Evolutionary conservation across 2,888 invertebrate genomes (phyloP), one percentile per base, ranked within the genome.

Genomic region (Perizoma flavofasciatum): DNA sequence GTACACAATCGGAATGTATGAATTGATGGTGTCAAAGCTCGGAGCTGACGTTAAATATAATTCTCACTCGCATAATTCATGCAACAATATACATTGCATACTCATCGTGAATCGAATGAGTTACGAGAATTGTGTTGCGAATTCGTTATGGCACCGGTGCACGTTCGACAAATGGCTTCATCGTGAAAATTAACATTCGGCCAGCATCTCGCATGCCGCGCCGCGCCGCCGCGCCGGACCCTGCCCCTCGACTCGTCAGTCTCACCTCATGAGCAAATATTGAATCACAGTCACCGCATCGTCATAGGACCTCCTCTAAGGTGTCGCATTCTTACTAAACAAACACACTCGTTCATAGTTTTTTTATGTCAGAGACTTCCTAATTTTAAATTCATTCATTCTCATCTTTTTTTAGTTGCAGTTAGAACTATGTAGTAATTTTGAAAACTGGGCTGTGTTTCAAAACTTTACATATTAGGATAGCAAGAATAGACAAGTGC

Each of bases 171-270:
- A 85, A 90, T 89, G 88, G 85, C 88, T 88, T 86, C 87, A 89
- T 89, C 83, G 89, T 85, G 82, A 74, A 86, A 85, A 90, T 90
- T 89, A 88, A 88, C 84, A 90, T 90, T 88, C 89, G 84, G 77
- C 65, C 83, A 84, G 86, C 88, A 85, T 85, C 85, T 77, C 71
- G 65, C 57, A 59, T 62, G 71, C 52, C 70, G 60, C 59, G 60
- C 49, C 22, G 22, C 22, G 37, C 37, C 37, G 37, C 6, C 60
- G 61, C 64, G 63, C 64, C 69, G 52, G 50, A 54, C 66, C 61
- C 65, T 70, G 61, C 70, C 74, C 65, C 70, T 49, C 55, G 55
- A 58, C 49, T 64, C 50, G 68, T 61, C 69, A 68, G 22, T 22
- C 75, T 71, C 69, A 68, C 76, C 72, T 78, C 68, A 67, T 73